These are phyloP conservation scores for Arctocebus calabarensis DNA, from an alignment of 2,797 vertebrate species.

Conservation along the genomic window DNA sequence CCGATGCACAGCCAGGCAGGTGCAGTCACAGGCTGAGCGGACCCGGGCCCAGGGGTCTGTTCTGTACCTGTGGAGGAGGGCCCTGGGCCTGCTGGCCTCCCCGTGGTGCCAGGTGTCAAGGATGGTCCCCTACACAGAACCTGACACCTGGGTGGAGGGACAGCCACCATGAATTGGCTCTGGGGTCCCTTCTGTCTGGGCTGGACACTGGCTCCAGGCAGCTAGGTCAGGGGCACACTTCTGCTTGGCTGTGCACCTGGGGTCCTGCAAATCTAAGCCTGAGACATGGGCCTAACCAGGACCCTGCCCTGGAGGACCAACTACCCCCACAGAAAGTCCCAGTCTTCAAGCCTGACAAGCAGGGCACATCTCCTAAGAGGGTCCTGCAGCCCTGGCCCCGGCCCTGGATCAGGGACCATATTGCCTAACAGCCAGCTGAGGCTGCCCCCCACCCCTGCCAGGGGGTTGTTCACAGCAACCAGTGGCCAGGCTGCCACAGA, in stretches of 20 bases:
- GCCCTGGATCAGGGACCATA: neutral
- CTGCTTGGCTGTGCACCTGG: too few species aligned
- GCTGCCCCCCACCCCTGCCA: neutral
- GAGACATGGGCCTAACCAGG: neutral
- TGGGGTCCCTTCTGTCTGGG: neutral
- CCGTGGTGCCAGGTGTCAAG: neutral
- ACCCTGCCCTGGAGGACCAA: neutral
- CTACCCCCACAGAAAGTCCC: neutral
- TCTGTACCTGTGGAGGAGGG: neutral
- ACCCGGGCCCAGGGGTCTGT: too few species aligned
- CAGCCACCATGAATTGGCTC: neutral
- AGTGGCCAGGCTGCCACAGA: neutral
- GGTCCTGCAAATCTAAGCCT: neutral
- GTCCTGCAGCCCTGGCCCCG: neutral
- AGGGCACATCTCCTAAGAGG: neutral
- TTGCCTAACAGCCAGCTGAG: accelerated
- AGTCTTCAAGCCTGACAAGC: neutral
- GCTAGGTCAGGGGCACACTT: too few species aligned
- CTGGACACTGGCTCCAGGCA: neutral
- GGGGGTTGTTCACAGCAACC: neutral
- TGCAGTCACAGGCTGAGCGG: neutral
- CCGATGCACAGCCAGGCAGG: neutral
- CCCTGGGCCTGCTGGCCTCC: neutral
- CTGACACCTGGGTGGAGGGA: neutral
- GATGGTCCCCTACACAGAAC: neutral